Evolutionary conservation across 2,797 vertebrate species (phyloP).

Genomic region (Danio kyathit): DNA sequence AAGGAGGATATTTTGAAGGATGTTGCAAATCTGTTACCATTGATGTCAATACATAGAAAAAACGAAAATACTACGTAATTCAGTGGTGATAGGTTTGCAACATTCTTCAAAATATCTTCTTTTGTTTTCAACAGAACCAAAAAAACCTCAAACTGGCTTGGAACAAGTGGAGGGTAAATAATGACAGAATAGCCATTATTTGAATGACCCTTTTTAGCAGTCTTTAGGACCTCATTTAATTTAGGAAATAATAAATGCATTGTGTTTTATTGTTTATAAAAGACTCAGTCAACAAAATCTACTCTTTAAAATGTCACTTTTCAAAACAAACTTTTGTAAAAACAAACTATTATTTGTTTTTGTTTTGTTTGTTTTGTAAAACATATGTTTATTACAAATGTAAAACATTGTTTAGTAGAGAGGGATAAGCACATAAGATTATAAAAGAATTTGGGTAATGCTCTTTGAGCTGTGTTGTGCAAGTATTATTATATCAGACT

Average conservation of each 20-base stretch:
- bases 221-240: neutral
- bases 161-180: too few species aligned
- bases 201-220: neutral
- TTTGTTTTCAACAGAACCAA: too few species aligned
- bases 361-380: neutral
- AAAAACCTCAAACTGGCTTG: too few species aligned
- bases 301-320: neutral
- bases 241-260: neutral
- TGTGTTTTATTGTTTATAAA: neutral
- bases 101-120: too few species aligned
- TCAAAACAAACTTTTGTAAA: slow-evolving; percentile 7
- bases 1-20: too few species aligned
- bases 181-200: too few species aligned
- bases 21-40: too few species aligned
- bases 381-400: neutral
- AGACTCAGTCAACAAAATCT: neutral
- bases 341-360: neutral
- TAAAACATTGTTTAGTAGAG: slow-evolving; percentile 1
- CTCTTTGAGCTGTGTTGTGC: slow-evolving; percentile 26
- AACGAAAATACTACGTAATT: too few species aligned
- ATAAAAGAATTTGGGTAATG: slow-evolving; percentile 22
- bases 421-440: slow-evolving; percentile 28
- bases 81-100: too few species aligned
- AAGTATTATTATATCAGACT: slow-evolving; percentile 25
- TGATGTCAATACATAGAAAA: too few species aligned